Base-by-base conservation (phyloP, 2,797 vertebrate genomes). In the Gambusia yucatana region DNA sequence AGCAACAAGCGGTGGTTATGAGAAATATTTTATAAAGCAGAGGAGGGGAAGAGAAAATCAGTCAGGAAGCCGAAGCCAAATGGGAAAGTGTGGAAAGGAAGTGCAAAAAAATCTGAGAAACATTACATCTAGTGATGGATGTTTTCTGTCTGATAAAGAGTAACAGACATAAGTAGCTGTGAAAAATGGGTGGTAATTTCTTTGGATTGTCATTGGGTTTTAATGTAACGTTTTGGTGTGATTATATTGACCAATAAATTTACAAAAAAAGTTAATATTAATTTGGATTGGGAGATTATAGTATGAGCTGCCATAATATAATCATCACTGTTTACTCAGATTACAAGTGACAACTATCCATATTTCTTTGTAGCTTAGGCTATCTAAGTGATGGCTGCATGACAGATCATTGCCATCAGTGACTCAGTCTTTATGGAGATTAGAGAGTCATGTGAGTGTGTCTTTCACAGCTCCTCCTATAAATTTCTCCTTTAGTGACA, bases 11-110 rank as follows among this genome's bases (percentile, higher is more conserved):
- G 84, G 85, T 80, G 76, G 73, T 82, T 72, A 22, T 72, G 30
- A 73, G 82, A 87, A 77, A 86, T 25, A 7, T 75, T 88, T 84
- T 57, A 72, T 43, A 87, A 84, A 82, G 74, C 79, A 76, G 80
- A 59, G 36, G 55, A 77, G 61, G 78, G 69, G 71, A 78, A 33
- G 61, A 77, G 67, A 48, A 9, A 30, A 30, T 39, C 30, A 78
- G 41, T 79, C 52, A 78, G 75, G 67, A 77, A 75, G 43, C 36
- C 78, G 52, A 65, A 14, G 25, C 72, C 8, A 82, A 22, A 10
- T 65, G 16, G 3, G 20, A 43, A 69, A 73, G 6, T 16, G 25
- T 76, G 63, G 63, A 67, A 39, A 67, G 36, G 36, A 67, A 39
- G 36, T 67, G 63, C 14, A 30, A 55, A n/a, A 5, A 65, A 4